Base-by-base conservation (phyloP, 2,888 invertebrate genomes). In the Volucella zonaria region DNA sequence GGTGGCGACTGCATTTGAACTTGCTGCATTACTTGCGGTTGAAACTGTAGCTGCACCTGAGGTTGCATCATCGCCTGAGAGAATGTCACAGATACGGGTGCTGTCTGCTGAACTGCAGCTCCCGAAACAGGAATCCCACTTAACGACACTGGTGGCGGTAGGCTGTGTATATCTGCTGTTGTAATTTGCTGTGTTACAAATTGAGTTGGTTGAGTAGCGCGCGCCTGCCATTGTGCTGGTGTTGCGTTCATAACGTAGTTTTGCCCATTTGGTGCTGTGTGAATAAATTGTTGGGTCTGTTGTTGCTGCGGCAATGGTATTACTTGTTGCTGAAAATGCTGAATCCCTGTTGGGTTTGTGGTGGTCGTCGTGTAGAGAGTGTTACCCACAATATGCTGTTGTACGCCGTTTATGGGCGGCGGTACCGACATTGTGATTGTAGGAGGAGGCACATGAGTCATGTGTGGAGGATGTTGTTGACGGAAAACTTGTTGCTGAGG, bases 361-460 rank as follows among this genome's bases (percentile, higher is more conserved):
- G 85, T 81, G 45, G 83, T 83, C n/a, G 83, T 83, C 1, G 83
- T 83, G 15, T 81, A 85, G 6, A 85, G 75, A 42, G 85, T 85
- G 23, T 85, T 85, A n/a, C 85, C 85, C 12, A 85, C 85, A 18
- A 85, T 81, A 15, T 85, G 85, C 40, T 85, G 85, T 23, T 85
- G 85, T 8, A 85, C 85, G n/a, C 85, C 85, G 54, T 81, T 85
- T 45, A 85, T 81, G 0, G 85, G 85, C 10, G 85, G 85, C 12
- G 85, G 85, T 11, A 85, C 85, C 10, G 85, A 85, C 85, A 85
- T 85, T 6, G 85, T 85, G 23, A 85, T 85, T 47, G 85, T 81
- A 58, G 85, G 85, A 10, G 85, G 85, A 23, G 85, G 85, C 2
- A 85, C 76, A 11, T 85, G 85, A 4, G 82, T 82, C 86, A 82